A percentile compares a stretch with the other conserved stretches of the same genome.
Evolutionary conservation across 2,797 vertebrate species (phyloP).

Genomic region (Semotilus atromaculatus): DNA sequence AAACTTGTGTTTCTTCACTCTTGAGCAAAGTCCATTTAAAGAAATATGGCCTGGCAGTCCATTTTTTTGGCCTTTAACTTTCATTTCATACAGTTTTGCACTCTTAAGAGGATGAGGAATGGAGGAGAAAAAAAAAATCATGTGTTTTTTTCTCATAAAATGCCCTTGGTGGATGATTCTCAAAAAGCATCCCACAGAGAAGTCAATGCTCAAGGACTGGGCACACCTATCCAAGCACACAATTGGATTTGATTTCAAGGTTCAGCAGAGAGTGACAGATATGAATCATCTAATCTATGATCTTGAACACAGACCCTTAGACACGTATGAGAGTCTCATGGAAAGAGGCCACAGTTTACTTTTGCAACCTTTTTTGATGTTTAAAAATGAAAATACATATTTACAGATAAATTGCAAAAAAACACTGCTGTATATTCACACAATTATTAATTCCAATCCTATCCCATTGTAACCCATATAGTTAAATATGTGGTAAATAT

Average conservation of each 20-base stretch:
- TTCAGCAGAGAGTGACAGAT: slow-evolving; percentile 64
- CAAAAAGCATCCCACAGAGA: slow-evolving; percentile 45
- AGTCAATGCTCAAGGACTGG: slow-evolving; percentile 56
- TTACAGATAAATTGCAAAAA: neutral
- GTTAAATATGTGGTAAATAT: neutral
- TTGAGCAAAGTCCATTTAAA: slow-evolving; percentile 65
- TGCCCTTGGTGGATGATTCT: slow-evolving; percentile 46
- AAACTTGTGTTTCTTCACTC: neutral
- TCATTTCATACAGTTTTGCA: slow-evolving; percentile 74
- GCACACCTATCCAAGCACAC: slow-evolving; percentile 37
- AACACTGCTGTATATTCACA: neutral
- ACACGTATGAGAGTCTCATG: slow-evolving; percentile 42
- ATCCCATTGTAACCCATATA: neutral
- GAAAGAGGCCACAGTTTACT: slow-evolving; percentile 2
- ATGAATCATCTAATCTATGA: slow-evolving; percentile 73
- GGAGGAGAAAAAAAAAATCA: neutral
- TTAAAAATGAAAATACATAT: neutral
- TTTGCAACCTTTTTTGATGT: neutral
- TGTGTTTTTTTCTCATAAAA: slow-evolving; percentile 35
- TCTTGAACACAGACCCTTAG: slow-evolving; percentile 63
- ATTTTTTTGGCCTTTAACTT: slow-evolving; percentile 81
- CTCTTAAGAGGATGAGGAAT: slow-evolving; percentile 78
- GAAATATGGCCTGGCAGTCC: slow-evolving; percentile 76
- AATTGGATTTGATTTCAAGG: slow-evolving; percentile 58
- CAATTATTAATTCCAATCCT: too few relatives aligned